phyloP scores from a whole-genome alignment of 2,888 invertebrate species.

The Pollenia amentaria region DNA sequence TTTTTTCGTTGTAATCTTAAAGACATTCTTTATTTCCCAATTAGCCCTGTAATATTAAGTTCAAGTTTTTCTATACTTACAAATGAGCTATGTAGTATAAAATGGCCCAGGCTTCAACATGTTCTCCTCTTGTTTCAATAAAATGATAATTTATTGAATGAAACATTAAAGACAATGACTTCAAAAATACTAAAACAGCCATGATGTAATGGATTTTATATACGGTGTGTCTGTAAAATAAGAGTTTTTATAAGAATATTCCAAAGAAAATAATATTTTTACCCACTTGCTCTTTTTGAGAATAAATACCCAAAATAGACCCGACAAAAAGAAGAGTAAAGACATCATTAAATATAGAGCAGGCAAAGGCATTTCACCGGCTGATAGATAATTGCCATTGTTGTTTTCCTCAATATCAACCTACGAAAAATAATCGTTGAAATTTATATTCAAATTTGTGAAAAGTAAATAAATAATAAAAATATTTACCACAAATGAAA shows the following conservation, averaged over 20 bases:
- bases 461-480: background rate
- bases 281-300: conserved; percentile 90
- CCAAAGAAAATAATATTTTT: background rate
- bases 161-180: conserved; percentile 95
- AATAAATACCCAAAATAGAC: conserved; percentile 96
- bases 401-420: conserved; percentile 95
- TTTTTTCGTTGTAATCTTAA: too few relatives aligned
- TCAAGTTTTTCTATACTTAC: conserved; percentile 86
- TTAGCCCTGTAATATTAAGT: too few relatives aligned
- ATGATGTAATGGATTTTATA: conserved; percentile 98
- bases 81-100: conserved; percentile 99
- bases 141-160: conserved; percentile 98
- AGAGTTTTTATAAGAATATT: background rate
- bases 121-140: conserved; percentile 95
- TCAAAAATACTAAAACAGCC: conserved; percentile 96
- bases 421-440: conserved; percentile 85
- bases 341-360: conserved; percentile 96
- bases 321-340: conserved; percentile 94
- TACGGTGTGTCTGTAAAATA: conserved; percentile 89
- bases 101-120: conserved; percentile 98
- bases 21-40: too few relatives aligned
- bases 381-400: conserved; percentile 94
- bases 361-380: conserved; percentile 98
- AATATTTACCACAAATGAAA: conserved; percentile 86
- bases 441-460: background rate